Percentiles rank a stretch among this genome's conserved stretches.
These are phyloP conservation scores for Ceuthmochares aereus DNA, from an alignment of 2,113 vertebrate species.

Conservation along the genomic window DNA sequence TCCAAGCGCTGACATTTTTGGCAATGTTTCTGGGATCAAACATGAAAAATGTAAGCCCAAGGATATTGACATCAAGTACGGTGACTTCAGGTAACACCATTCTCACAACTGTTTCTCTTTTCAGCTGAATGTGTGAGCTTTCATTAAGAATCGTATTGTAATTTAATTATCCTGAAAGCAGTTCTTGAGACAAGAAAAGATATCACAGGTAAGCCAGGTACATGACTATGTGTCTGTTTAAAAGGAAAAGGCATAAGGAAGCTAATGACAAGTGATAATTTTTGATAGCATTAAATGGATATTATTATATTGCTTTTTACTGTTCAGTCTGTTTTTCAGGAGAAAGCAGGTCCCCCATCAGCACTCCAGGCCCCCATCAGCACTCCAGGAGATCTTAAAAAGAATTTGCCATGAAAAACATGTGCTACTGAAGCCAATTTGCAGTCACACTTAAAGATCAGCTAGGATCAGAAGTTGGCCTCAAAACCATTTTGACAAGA, in stretches of 20 bases:
- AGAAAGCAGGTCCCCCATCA: not conserved
- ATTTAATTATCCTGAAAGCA: not conserved
- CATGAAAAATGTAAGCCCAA: not conserved
- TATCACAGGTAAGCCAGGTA: not conserved
- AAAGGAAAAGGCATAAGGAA: not conserved
- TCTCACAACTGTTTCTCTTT: not conserved
- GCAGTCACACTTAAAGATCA: not conserved
- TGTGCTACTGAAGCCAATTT: not conserved
- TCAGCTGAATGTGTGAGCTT: not conserved
- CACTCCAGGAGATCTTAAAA: not conserved
- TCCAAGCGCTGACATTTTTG: not conserved
- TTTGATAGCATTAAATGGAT: not conserved
- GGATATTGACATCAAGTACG: not conserved
- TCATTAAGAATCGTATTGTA: not conserved
- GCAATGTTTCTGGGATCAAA: not conserved
- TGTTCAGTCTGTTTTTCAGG: not conserved
- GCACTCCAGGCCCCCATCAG: not conserved
- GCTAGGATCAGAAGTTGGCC: not conserved
- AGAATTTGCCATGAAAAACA: not conserved
- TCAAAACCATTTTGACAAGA: conserved; percentile 4
- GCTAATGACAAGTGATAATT: not conserved
- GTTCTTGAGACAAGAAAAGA: not conserved
- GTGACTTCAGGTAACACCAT: not conserved
- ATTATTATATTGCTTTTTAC: not conserved
- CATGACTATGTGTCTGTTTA: not conserved